A percentile compares a stretch with the other conserved stretches of the same genome.
These are phyloP conservation scores for Tyrophagus putrescentiae DNA, from an alignment of 1,140 invertebrate species.

Conservation along the genomic window DNA sequence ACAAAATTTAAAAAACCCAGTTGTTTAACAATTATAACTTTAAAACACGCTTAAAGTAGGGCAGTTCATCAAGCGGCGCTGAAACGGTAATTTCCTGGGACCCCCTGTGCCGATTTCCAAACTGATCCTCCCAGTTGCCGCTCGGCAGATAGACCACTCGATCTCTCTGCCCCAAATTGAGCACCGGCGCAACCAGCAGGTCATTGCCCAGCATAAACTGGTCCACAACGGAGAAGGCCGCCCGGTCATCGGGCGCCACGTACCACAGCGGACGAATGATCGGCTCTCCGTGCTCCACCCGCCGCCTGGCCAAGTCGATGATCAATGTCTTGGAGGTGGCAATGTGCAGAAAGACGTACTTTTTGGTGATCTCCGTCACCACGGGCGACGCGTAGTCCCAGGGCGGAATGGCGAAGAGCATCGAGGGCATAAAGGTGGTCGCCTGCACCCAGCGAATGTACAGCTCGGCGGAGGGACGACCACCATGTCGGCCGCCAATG, in stretches of 20 bases:
- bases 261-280: conserved; percentile 37
- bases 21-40: too few species aligned
- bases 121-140: background rate
- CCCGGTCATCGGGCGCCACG: conserved; percentile 32
- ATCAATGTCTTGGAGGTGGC: background rate
- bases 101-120: background rate
- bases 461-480: too few species aligned
- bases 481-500: conserved; percentile 81
- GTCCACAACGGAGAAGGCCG: conserved; percentile 30
- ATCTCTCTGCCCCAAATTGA: conserved; percentile 44
- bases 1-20: too few species aligned
- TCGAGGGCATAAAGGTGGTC: conserved; percentile 63
- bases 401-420: conserved; percentile 73
- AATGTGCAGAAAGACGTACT: background rate
- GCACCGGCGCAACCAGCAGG: conserved; percentile 67
- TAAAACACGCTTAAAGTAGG: background rate
- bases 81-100: conserved; percentile 17
- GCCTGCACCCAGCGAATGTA: conserved; percentile 31
- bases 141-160: background rate
- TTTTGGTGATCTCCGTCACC: background rate
- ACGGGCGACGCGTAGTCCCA: conserved; percentile 44
- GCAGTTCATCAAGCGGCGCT: conserved; percentile 30
- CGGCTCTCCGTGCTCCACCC: conserved; percentile 28
- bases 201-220: conserved; percentile 64
- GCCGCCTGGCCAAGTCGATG: background rate